Evolutionary conservation across 2,888 invertebrate genomes (phyloP).

Genomic region (Caenorhabditis afra): DNA sequence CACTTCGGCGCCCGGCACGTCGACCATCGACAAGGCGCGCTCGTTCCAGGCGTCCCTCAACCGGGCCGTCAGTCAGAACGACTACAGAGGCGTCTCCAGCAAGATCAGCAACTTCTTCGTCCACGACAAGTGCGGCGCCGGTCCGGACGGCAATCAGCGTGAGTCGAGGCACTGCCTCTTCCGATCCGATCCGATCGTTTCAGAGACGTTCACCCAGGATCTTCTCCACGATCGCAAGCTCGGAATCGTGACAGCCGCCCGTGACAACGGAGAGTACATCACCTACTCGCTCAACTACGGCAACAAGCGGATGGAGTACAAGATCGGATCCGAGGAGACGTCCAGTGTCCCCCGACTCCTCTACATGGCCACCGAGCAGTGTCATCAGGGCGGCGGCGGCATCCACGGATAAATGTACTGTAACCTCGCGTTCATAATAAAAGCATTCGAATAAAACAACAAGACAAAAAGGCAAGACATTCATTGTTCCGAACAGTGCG

Average conservation of each 20-base stretch:
- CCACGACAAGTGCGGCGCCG: slow-evolving; percentile 2
- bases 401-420: too few species aligned
- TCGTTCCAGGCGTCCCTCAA: slow-evolving; percentile 5
- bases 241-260: slow-evolving; percentile 3
- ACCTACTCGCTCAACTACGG: slow-evolving; percentile 3
- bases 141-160: slow-evolving; percentile 3
- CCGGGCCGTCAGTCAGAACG: slow-evolving; percentile 4
- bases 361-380: neutral
- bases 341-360: neutral
- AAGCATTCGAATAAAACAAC: too few species aligned
- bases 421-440: too few species aligned
- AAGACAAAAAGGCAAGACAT: too few species aligned
- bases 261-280: slow-evolving; percentile 8
- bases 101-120: slow-evolving; percentile 3
- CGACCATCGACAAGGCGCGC: slow-evolving; percentile 7
- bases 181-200: neutral
- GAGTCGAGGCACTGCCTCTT: neutral
- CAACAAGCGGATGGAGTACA: slow-evolving; percentile 2
- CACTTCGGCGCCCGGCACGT: slow-evolving; percentile 1
- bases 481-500: too few species aligned
- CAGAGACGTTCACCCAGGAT: neutral
- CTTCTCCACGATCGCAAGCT: neutral
- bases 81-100: slow-evolving; percentile 1
- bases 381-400: too few species aligned
- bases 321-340: slow-evolving; percentile 5